Conservation (phyloP, 1,140 invertebrate species). For the Drosophila baimaii region DNA sequence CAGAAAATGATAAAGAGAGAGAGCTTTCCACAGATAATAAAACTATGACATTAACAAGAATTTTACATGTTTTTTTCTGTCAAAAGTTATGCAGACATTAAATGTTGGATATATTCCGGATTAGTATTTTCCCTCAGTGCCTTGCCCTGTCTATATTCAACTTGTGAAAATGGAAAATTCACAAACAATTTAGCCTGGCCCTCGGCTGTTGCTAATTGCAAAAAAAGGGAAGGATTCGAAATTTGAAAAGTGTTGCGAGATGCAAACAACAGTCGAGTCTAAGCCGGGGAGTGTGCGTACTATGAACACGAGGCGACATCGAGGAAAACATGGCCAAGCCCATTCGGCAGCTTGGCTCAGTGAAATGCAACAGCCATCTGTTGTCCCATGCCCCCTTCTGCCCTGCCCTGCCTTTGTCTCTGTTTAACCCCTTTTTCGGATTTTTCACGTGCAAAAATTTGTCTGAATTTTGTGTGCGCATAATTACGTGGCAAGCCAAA, state of each 20-base stretch:
- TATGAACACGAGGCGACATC: conserved; percentile 38
- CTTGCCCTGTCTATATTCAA: conserved; percentile 15
- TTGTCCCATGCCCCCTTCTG: conserved; percentile 13
- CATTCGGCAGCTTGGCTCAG: conserved; percentile 12
- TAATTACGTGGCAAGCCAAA: conserved; percentile 71
- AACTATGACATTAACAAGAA: background rate
- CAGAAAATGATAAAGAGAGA: background rate
- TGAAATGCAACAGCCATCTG: conserved; percentile 44
- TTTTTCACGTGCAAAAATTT: conserved; percentile 67
- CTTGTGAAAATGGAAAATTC: conserved; percentile 48
- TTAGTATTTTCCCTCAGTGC: conserved; percentile 17
- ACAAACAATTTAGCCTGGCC: conserved; percentile 70
- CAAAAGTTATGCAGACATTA: background rate
- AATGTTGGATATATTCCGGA: background rate
- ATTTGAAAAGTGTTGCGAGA: conserved; percentile 44
- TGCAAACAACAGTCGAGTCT: conserved; percentile 5
- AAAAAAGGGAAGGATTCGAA: conserved; percentile 51
- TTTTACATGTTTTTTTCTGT: no score
- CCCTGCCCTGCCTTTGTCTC: conserved; percentile 13
- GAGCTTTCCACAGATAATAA: background rate
- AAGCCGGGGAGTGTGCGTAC: conserved; percentile 41
- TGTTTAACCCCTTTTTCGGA: conserved; percentile 18
- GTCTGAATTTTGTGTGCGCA: conserved; percentile 71
- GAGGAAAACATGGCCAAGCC: conserved; percentile 44
- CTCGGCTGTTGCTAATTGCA: conserved; percentile 71